phyloP scores from a whole-genome alignment of 2,113 vertebrate genomes.

The Oreochromis aureus region DNA sequence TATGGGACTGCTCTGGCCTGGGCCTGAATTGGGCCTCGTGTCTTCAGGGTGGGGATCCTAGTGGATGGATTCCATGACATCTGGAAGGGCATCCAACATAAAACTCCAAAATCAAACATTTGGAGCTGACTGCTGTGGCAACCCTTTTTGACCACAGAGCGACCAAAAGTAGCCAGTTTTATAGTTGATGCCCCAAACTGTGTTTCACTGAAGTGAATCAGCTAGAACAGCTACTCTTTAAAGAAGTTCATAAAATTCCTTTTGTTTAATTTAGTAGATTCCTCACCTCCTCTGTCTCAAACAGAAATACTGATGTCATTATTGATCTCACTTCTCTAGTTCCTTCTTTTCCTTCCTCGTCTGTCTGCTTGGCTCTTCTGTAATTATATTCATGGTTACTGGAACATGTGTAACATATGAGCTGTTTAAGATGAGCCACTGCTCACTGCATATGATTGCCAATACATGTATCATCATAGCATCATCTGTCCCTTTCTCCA shows the following conservation, averaged over 20 bases:
- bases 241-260: neutral
- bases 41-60: neutral
- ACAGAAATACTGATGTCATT: conserved; percentile 39
- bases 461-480: neutral
- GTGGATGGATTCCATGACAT: neutral
- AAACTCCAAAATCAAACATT: neutral
- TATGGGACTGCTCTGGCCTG: neutral
- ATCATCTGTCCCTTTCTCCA: neutral
- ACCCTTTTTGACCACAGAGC: neutral
- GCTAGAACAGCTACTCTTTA: neutral
- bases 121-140: neutral
- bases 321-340: conserved; percentile 17
- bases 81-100: neutral
- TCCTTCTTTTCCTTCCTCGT: neutral
- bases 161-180: neutral
- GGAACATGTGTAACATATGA: conserved; percentile 44
- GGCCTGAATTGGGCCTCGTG: neutral
- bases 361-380: conserved; percentile 21
- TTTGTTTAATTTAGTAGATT: neutral
- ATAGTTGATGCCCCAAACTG: neutral
- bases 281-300: neutral
- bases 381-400: conserved; percentile 38
- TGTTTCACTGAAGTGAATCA: neutral
- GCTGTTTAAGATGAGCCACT: conserved; percentile 12
- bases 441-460: neutral